Evolutionary conservation across 2,113 vertebrate genomes (phyloP).

Genomic region (Cryptotis parvus): DNA sequence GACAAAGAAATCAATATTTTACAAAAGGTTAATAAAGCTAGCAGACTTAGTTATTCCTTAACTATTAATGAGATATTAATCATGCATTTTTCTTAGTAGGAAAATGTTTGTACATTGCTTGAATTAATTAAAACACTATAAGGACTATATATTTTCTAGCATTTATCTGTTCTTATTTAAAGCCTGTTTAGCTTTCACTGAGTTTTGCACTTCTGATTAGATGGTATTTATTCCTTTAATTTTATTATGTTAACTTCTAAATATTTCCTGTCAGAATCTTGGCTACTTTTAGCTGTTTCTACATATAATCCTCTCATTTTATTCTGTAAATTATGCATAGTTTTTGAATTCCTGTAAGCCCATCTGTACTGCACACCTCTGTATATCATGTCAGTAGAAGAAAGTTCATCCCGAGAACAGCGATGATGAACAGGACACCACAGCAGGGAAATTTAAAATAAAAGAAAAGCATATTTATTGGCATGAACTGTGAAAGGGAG

Average conservation of each 20-base stretch:
- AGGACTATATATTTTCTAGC: neutral
- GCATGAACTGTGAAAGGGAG: constrained; percentile 31
- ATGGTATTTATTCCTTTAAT: constrained; percentile 7
- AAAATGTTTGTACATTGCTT: neutral
- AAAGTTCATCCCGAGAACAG: constrained; percentile 75
- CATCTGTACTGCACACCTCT: constrained; percentile 63
- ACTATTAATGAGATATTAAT: neutral
- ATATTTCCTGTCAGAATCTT: neutral
- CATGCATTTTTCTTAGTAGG: neutral
- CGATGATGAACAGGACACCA: constrained; percentile 65
- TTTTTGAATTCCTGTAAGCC: constrained; percentile 34
- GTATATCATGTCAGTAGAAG: constrained; percentile 68
- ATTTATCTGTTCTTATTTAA: constrained; percentile 32
- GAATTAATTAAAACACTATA: neutral
- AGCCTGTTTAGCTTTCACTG: constrained; percentile 24
- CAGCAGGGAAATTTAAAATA: constrained; percentile 67
- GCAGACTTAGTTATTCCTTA: neutral
- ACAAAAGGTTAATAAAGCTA: neutral
- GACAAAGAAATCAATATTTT: constrained; percentile 1
- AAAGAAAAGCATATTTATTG: constrained; percentile 69
- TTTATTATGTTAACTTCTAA: constrained; percentile 36
- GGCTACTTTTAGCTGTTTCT: neutral
- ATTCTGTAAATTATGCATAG: constrained; percentile 46
- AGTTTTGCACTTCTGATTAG: constrained; percentile 17
- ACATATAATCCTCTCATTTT: constrained; percentile 33